Conservation (phyloP, 2,888 invertebrate genomes). For the Lasioglossum villosulum region DNA sequence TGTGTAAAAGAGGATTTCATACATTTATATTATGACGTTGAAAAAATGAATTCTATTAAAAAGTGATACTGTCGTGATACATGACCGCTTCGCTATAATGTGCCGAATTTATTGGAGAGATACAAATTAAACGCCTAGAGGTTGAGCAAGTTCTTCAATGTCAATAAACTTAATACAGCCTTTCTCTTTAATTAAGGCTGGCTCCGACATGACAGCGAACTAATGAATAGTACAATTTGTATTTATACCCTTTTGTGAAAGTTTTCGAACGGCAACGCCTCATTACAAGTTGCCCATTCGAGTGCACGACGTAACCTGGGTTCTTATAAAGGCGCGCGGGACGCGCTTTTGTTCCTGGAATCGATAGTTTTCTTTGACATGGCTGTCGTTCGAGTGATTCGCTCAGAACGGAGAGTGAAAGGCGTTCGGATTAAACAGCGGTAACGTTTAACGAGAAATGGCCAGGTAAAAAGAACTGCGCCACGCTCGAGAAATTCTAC, state of each 20-base stretch:
- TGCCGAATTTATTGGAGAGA: neutral
- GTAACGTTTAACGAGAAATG: neutral
- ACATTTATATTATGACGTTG: too few species aligned
- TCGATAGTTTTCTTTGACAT: neutral
- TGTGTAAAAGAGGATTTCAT: too few species aligned
- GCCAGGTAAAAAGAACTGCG: neutral
- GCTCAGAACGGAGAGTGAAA: neutral
- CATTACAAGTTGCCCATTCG: neutral
- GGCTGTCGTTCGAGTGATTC: neutral
- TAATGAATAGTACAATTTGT: constrained; percentile 1
- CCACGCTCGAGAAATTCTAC: neutral
- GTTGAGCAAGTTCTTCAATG: neutral
- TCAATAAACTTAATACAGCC: neutral
- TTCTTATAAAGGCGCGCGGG: neutral
- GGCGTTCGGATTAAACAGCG: neutral
- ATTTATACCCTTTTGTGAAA: neutral
- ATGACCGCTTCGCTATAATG: too few species aligned
- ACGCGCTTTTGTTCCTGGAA: neutral
- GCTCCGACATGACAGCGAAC: neutral
- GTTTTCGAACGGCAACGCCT: constrained; percentile 1
- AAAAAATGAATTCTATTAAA: too few species aligned
- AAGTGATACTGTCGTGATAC: too few species aligned
- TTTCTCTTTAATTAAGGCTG: neutral
- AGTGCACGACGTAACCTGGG: neutral
- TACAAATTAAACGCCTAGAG: neutral